Percentiles rank a stretch among this genome's conserved stretches.
Conservation (phyloP, 1,140 invertebrate genomes). For the Leucophenga varia region DNA sequence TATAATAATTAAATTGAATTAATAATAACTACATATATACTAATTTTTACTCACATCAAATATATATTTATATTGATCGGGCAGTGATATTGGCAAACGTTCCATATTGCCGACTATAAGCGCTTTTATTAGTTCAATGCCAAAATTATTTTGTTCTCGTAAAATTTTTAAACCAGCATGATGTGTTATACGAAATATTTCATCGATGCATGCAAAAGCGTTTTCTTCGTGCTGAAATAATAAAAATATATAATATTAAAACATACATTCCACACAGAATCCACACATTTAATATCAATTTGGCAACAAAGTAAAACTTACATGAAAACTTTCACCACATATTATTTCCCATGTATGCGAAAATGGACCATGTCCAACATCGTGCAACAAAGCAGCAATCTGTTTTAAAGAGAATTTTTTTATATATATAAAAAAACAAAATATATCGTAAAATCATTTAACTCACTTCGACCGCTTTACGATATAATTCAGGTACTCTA, state of each 20-base stretch:
- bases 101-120: slow-evolving; percentile 33
- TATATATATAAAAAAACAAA: no score
- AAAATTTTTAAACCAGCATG: slow-evolving; percentile 20
- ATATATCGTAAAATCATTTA: no score
- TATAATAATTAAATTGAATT: slow-evolving; percentile 6
- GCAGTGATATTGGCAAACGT: slow-evolving; percentile 6
- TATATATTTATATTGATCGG: slow-evolving; percentile 12
- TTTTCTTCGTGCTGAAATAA: slow-evolving; percentile 32
- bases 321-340: slow-evolving; percentile 26
- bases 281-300: background rate
- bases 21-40: no score
- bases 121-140: slow-evolving; percentile 39
- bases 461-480: slow-evolving; percentile 25
- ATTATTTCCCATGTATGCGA: slow-evolving; percentile 64
- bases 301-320: slow-evolving; percentile 10
- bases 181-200: slow-evolving; percentile 25
- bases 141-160: slow-evolving; percentile 31
- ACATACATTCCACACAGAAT: background rate
- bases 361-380: slow-evolving; percentile 70
- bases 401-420: no score
- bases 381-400: slow-evolving; percentile 70
- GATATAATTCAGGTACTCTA: slow-evolving; percentile 34
- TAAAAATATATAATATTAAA: background rate
- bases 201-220: slow-evolving; percentile 31
- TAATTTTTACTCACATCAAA: slow-evolving; percentile 13